Evolutionary conservation across 2,113 vertebrate species (phyloP), one percentile per base, ranked within the genome.

Genomic region (Xyrauchen texanus): DNA sequence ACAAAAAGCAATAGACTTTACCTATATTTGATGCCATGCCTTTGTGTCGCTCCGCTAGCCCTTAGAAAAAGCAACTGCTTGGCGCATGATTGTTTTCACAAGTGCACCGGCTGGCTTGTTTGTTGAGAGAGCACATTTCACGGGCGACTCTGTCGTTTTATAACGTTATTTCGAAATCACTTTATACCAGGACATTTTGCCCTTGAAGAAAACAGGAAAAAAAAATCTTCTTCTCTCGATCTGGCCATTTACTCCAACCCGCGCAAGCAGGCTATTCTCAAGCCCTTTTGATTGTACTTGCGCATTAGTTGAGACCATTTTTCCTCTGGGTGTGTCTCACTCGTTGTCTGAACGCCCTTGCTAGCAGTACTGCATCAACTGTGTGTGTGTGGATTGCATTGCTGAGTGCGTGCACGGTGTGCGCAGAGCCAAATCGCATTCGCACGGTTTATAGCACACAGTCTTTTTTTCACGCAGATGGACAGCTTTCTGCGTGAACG

Each of bases 11-110:
- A 77, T 83, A 84, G 76, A 85, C 85, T 78, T 88, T 89, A 89
- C 89, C 89, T 89, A 88, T 86, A 46, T 84, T 79, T 83, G 83
- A 81, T 79, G 81, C 83, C 86, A 87, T 86, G 80, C 88, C 87
- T 84, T 81, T 88, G 81, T 82, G 82, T 79, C 83, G 85, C 86
- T 87, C 87, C 87, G 85, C 80, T 84, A 86, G 79, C 87, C 86
- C 80, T 88, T 87, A 87, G 82, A 83, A 70, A 86, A 84, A 84
- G 83, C 73, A 78, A 82, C 67, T 84, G 83, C 86, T 68, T 87
- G 82, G 83, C 84, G 85, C 77, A 80, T 82, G 65, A 82, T 85
- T 85, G 82, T 80, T 87, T 86, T 86, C 86, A 86, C 86, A 85
- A 86, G 77, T 78, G 84, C 85, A 83, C 81, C 77, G 71, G 78